Conservation (phyloP, 2,797 vertebrate genomes). For the Sebastes taczanowskii region DNA sequence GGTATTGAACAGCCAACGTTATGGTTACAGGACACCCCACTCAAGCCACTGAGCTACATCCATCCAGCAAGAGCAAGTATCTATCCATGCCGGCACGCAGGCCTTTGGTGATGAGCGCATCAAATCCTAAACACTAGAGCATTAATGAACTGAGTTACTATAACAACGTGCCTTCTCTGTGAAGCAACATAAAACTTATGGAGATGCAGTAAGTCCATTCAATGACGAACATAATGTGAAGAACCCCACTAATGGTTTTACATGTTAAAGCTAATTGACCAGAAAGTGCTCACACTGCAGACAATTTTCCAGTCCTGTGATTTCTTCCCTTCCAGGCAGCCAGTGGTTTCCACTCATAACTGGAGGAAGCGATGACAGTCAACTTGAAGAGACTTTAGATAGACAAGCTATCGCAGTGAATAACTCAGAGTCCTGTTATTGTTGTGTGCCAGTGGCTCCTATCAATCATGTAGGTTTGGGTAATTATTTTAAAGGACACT, state of each 20-base stretch:
- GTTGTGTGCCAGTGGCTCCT: not conserved
- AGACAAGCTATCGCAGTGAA: not conserved
- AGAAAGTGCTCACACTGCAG: not conserved
- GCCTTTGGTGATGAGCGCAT: constrained; percentile 49
- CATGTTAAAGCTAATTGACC: not conserved
- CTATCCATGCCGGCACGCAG: not conserved
- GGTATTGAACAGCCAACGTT: no score
- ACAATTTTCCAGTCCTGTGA: not conserved
- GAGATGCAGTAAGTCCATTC: not conserved
- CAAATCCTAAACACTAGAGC: constrained; percentile 50
- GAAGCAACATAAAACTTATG: not conserved
- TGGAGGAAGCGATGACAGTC: not conserved
- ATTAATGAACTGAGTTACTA: constrained; percentile 12
- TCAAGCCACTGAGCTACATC: no score
- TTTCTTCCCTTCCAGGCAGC: not conserved
- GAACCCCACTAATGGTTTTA: not conserved
- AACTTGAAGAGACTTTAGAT: not conserved
- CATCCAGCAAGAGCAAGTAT: not conserved
- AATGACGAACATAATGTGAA: not conserved
- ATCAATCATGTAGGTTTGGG: not conserved
- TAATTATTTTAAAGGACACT: not conserved
- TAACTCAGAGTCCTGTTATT: not conserved
- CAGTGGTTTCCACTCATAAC: not conserved
- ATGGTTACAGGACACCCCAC: no score
- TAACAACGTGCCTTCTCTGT: not conserved